A percentile compares a stretch with the other conserved stretches of the same genome.
Conservation (phyloP, 2,888 invertebrate species). For the Steinernema carpocapsae region DNA sequence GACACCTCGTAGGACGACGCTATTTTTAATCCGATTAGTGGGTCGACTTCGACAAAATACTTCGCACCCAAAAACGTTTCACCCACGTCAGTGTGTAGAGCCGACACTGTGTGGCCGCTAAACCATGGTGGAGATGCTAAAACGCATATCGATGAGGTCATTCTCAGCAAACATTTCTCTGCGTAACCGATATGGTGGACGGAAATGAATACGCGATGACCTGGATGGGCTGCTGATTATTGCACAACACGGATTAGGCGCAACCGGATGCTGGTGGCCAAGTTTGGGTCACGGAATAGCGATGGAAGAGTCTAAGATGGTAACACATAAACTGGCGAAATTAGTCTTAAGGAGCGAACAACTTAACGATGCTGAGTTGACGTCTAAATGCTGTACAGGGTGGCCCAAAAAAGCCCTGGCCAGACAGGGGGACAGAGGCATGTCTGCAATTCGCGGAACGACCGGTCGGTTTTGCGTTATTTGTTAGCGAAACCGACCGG, state of each 20-base stretch:
- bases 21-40: conserved; percentile 25
- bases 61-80: neutral
- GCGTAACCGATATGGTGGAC: conserved; percentile 4
- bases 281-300: neutral
- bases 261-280: neutral
- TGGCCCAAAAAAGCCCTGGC: too few relatives aligned
- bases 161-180: neutral
- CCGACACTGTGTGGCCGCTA: neutral
- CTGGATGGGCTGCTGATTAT: neutral
- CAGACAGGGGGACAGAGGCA: too few relatives aligned
- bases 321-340: too few relatives aligned
- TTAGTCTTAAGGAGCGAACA: too few relatives aligned
- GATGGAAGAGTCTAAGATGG: too few relatives aligned
- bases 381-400: too few relatives aligned
- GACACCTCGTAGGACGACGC: conserved; percentile 1
- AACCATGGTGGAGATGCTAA: neutral
- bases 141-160: conserved; percentile 30
- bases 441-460: too few relatives aligned
- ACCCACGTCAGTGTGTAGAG: neutral
- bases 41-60: conserved; percentile 11
- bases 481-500: too few relatives aligned
- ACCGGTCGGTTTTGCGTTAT: too few relatives aligned
- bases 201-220: neutral
- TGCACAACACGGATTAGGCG: conserved; percentile 20
- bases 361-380: too few relatives aligned